Evolutionary conservation across 2,797 vertebrate species (phyloP), one percentile per base, ranked within the genome.

Genomic region (Hylomyscus alleni): DNA sequence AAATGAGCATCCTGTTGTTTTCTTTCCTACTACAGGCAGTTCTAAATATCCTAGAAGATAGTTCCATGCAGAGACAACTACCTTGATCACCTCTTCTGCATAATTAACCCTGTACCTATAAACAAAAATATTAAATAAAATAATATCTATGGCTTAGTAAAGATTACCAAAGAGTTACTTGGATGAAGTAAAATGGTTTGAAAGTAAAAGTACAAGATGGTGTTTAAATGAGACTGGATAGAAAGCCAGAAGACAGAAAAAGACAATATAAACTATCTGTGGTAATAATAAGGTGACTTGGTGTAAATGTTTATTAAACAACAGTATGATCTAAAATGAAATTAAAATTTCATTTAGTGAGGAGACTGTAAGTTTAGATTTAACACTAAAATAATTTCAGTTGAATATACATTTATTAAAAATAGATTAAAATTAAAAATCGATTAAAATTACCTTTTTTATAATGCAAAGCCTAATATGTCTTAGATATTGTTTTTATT

Each of bases 321-420:
- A 60, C 7, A 50, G 2, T 72, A 14, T 90, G 81, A 83, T 69
- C 44, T 31, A 67, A 65, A 67, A 89, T 54, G 37, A 91, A 89
- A 47, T 90, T 0, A 50, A 80, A 94, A 9, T 10, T 60, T 60
- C 58, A 60, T 60, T 60, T 60, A 95, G 83, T 54, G 14, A 19
- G 60, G 17, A 95, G 92, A 1, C 7, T 89, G 12, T 77, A 26
- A 65, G 11, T 72, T 22, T 91, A 85, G 4, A 93, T 86, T 89
- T 58, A 47, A 84, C 58, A 54, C 1, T 91, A 94, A 91, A 54
- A 95, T 40, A 67, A 93, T 62, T 52, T 86, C 19, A 90, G 11
- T 37, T 80, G 26, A 67, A 56, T 14, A 26, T 86, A 14, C 8
- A 52, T 37, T 91, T 62, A 40, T 31, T 94, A 81, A 94, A 82